These are phyloP conservation scores for Lagocephalus sceleratus DNA, from an alignment of 2,797 vertebrate genomes.

Conservation along the genomic window DNA sequence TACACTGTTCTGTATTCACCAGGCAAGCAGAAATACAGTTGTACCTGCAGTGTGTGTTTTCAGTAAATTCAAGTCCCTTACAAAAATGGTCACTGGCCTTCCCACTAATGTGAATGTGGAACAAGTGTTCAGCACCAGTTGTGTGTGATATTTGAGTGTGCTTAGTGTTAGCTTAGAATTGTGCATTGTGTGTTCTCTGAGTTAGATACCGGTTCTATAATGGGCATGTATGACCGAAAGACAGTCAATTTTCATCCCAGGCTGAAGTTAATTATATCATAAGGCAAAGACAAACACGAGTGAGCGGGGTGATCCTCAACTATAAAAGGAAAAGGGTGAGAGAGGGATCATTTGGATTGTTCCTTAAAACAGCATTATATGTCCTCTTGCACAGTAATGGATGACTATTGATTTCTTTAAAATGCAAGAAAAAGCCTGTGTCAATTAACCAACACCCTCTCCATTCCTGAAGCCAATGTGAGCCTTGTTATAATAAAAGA, in stretches of 20 bases:
- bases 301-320: conserved; percentile 47
- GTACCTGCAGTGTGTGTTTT: conserved; percentile 10
- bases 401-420: conserved; percentile 17
- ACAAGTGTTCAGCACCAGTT: conserved; percentile 3
- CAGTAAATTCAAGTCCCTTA: neutral
- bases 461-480: no score
- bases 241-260: conserved; percentile 50
- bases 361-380: conserved; percentile 22
- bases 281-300: conserved; percentile 27
- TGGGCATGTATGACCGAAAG: conserved; percentile 19
- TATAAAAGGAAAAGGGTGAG: conserved; percentile 66
- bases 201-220: conserved; percentile 5
- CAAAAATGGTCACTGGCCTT: neutral
- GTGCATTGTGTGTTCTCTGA: neutral
- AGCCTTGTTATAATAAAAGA: no score
- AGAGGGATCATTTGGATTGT: conserved; percentile 39
- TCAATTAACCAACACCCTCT: conserved; percentile 7
- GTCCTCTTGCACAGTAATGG: conserved; percentile 20
- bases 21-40: neutral
- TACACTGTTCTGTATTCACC: neutral
- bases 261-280: conserved; percentile 55
- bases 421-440: conserved; percentile 20
- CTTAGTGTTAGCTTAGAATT: neutral
- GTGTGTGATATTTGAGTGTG: neutral
- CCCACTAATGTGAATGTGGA: conserved; percentile 1